Evolutionary conservation across 2,888 invertebrate species (phyloP).

Genomic region (Tetragnatha montana): DNA sequence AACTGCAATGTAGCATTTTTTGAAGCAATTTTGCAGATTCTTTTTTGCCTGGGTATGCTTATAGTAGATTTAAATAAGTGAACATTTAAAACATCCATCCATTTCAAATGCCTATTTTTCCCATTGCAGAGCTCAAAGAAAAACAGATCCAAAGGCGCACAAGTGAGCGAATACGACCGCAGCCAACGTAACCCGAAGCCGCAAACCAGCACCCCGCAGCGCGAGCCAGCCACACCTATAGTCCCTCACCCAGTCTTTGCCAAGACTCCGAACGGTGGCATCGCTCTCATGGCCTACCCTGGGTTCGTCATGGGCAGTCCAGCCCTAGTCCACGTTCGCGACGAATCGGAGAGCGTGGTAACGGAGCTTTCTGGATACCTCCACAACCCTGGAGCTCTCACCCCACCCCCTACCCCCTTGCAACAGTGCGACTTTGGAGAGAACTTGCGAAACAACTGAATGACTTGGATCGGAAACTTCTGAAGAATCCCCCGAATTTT

Average conservation of each 20-base stretch:
- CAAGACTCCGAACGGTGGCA: slow-evolving; percentile 59
- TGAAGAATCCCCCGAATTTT: background rate
- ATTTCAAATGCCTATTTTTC: no score
- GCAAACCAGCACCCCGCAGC: slow-evolving; percentile 14
- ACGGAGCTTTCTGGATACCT: slow-evolving; percentile 53
- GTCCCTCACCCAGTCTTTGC: slow-evolving; percentile 53
- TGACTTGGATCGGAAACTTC: background rate
- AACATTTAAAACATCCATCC: no score
- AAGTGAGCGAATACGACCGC: background rate
- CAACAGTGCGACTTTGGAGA: slow-evolving; percentile 55
- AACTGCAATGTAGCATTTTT: no score
- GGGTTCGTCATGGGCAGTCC: slow-evolving; percentile 60
- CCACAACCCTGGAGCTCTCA: slow-evolving; percentile 54
- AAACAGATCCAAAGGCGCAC: no score
- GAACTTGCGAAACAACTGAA: no score
- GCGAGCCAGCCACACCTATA: slow-evolving; percentile 34
- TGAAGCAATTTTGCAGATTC: no score
- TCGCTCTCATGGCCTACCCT: slow-evolving; percentile 61
- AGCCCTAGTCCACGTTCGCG: slow-evolving; percentile 47
- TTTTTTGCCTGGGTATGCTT: no score
- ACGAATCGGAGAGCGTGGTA: slow-evolving; percentile 47
- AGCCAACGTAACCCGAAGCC: background rate
- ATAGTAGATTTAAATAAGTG: no score
- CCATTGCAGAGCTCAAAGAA: no score
- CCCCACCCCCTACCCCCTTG: slow-evolving; percentile 65